Evolutionary conservation across 2,797 vertebrate genomes (phyloP).

Genomic region (Steatocranus sp.): DNA sequence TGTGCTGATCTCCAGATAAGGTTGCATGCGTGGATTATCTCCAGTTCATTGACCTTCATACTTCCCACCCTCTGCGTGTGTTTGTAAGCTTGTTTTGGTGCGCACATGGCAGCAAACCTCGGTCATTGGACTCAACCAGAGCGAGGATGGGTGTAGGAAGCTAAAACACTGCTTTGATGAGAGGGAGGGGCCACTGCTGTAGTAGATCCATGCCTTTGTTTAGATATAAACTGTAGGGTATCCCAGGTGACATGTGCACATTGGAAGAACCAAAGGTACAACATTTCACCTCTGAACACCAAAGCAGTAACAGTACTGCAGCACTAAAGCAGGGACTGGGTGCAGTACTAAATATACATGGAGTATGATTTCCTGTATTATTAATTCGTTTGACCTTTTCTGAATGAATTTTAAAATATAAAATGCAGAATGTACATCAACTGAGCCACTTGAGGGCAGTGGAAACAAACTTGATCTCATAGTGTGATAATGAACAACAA

Average conservation of each 20-base stretch:
- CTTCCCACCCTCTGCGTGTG: neutral
- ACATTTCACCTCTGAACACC: neutral
- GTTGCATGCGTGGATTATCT: neutral
- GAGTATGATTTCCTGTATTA: neutral
- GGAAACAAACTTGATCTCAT: neutral
- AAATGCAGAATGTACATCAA: neutral
- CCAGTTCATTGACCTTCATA: neutral
- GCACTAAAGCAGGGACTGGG: neutral
- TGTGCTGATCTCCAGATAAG: slow-evolving; percentile 33
- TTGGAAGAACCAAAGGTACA: neutral
- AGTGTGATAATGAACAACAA: neutral
- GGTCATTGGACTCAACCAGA: slow-evolving; percentile 8
- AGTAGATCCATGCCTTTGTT: slow-evolving; percentile 15
- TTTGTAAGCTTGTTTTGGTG: neutral
- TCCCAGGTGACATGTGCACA: slow-evolving; percentile 10
- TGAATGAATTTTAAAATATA: neutral
- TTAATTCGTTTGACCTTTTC: neutral
- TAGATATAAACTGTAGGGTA: slow-evolving; percentile 11
- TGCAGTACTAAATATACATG: neutral
- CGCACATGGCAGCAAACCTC: slow-evolving; percentile 12
- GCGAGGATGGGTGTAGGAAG: neutral
- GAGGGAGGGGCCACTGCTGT: neutral
- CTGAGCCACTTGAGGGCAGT: neutral
- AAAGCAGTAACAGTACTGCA: neutral
- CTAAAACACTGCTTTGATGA: neutral